Evolutionary conservation across 2,113 vertebrate genomes (phyloP), one percentile per base, ranked within the genome.

Genomic region (Hystrix cristata): DNA sequence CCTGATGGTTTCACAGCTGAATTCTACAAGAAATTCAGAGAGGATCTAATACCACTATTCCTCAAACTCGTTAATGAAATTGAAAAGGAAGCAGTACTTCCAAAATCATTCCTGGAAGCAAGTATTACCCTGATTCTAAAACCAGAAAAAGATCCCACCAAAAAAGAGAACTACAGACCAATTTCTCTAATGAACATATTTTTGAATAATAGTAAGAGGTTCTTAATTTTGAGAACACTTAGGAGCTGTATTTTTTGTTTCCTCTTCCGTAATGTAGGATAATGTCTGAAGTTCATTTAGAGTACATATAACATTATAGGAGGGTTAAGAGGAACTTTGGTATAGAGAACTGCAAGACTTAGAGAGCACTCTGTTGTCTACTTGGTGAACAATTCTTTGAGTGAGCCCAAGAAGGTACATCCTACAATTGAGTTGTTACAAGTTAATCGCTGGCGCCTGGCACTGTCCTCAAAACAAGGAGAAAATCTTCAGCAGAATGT

Each of bases 191-290:
- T 38, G 38, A 38, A 43, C 46, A 57, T 74, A 18, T 79, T 79
- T 87, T n/a, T 51, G 67, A 67, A 86, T 23, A 82, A n/a, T 29
- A 90, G 51, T 74, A 81, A 60, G 4, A 31, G 21, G 21, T 94
- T 4, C n/a, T 82, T 71, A 92, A 90, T 87, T 78, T 71, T 71
- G 23, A 95, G 48, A 71, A 90, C 72, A n/a, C 65, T 76, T 93
- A 3, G 11, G 53, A 18, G 7, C 14, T 71, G 10, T 2, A 23
- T 69, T 84, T 90, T 90, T 76, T n/a, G 62, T 76, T 48, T 91
- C 83, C 34, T 96, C 51, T 69, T 82, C 34, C 80, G 21, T 60
- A 86, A n/a, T 11, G 62, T 48, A 31, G 4, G 55, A 72, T 62
- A 31, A 62, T 62, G 11, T 81, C 38, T 76, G 11, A 64, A 34